Base-by-base conservation (phyloP, 2,113 vertebrate genomes). In the Stigmatopora argus region DNA sequence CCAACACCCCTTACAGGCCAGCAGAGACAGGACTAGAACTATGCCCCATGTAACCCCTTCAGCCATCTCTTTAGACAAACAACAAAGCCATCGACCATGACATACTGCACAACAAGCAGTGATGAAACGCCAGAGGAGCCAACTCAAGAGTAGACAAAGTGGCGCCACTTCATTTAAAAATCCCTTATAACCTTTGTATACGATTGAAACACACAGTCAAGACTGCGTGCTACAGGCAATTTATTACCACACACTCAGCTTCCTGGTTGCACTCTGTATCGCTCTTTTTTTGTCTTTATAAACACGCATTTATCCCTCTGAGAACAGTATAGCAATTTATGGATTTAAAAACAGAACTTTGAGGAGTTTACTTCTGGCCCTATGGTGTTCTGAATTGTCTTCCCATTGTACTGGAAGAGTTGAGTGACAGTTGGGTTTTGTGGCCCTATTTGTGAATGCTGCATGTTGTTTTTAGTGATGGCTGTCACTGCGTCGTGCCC, bases 321-420 rank as follows among this genome's bases (percentile, higher is more conserved):
- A 69, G 62, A 72, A 74, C 41, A 64, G 62, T 35, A 57, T 62
- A 70, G 65, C 64, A 65, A 62, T 51, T 9, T 13, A 78, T 55
- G 23, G 52, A 55, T 55, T 55, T 52, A 31, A 11, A 47, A 70
- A 65, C 71, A 38, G 31, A 57, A 66, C 67, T 19, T 47, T 72
- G 62, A 78, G 72, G 73, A 65, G 68, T 73, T 74, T 1, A 38
- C 70, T 78, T 67, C 74, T 70, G 70, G 72, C 19, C 61, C 73
- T 46, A 44, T 3, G 63, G 67, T 67, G 49, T 65, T 77, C 74
- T 21, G 66, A 78, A 66, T 65, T 72, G 80, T 86, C 83, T 86
- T 82, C 84, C 84, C 77, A 41, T 72, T 84, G 71, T 82, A 84
- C 77, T 87, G 83, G 80, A 86, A 81, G 78, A 75, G 69, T 84